Base-by-base conservation (phyloP, 2,797 vertebrate species). In the Microctenopoma stevenorrisi region DNA sequence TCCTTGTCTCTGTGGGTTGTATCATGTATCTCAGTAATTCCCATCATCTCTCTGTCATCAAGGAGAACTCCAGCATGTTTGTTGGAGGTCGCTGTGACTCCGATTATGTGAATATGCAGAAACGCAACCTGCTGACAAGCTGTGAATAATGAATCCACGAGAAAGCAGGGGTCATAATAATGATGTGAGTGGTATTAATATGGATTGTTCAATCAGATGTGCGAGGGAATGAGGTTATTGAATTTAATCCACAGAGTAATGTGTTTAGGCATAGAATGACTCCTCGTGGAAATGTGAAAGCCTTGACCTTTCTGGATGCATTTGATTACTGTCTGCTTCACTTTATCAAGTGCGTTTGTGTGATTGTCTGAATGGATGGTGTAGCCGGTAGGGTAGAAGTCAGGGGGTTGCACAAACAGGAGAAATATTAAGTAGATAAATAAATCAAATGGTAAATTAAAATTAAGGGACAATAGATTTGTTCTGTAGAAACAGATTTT, bases 321-420 rank as follows among this genome's bases (percentile, higher is more conserved):
- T 89, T 66, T 83, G 75, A 87, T 87, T 86, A 81, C 58, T 83
- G 83, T 82, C 83, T 0, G 50, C 72, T 76, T 69, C 72, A 68
- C 71, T 89, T 80, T 30, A 79, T 82, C 75, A 40, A 33, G 12
- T 12, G 4, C 18, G 18, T 18, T 18, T 16, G 26, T 28, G 57
- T 76, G 43, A 64, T 68, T 68, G 40, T 64, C 10, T 62, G 49
- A 5, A 18, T 7, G 3, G 4, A 18, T 18, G 3, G 9, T 5
- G 26, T 22, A 57, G 8, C 14, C 16, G 25, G 44, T 6, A 46
- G 38, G 33, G 46, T 50, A 12, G 10, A 2, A 4, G 11, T 53
- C 25, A 28, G 18, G 55, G 2, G 16, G 42, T 16, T 40, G 5
- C 28, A 30, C 28, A 30, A 30, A 30, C 28, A 30, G 28, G 28